A percentile compares a stretch with the other conserved stretches of the same genome.
These are phyloP conservation scores for Ameiurus melas DNA, from an alignment of 2,113 vertebrate genomes.

Conservation along the genomic window DNA sequence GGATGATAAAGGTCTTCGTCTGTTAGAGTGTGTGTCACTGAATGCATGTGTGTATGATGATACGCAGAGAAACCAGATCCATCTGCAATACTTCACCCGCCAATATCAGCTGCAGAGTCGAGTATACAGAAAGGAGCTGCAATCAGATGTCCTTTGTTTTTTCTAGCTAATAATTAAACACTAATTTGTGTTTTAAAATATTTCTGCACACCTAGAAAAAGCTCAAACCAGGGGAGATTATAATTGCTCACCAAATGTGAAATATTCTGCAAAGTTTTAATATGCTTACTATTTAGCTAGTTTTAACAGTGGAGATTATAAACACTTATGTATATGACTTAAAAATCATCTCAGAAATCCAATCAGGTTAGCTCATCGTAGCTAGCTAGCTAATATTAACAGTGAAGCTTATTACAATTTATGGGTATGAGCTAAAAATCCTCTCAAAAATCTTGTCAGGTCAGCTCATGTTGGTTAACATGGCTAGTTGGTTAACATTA, in stretches of 20 bases:
- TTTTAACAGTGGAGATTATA: neutral
- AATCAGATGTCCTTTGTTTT: constrained; percentile 1
- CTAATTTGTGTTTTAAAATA: neutral
- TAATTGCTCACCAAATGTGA: neutral
- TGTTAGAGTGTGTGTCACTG: constrained; percentile 22
- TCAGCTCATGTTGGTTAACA: neutral
- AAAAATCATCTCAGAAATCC: neutral
- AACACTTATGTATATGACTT: neutral
- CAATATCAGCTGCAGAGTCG: neutral
- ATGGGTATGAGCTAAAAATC: neutral
- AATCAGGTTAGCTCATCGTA: neutral
- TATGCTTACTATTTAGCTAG: too few species aligned
- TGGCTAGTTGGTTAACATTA: neutral
- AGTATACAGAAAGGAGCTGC: neutral
- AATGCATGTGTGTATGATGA: constrained; percentile 16
- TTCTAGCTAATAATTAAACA: neutral
- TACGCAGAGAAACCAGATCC: constrained; percentile 9
- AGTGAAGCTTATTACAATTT: neutral
- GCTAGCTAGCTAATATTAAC: neutral
- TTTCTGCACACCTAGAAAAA: neutral
- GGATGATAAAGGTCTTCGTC: constrained; percentile 19
- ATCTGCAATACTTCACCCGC: constrained; percentile 13
- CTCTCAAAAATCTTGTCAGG: neutral
- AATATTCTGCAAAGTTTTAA: neutral
- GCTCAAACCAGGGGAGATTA: neutral